Evolutionary conservation across 2,113 vertebrate genomes (phyloP).

Genomic region (Lethenteron reissneri): DNA sequence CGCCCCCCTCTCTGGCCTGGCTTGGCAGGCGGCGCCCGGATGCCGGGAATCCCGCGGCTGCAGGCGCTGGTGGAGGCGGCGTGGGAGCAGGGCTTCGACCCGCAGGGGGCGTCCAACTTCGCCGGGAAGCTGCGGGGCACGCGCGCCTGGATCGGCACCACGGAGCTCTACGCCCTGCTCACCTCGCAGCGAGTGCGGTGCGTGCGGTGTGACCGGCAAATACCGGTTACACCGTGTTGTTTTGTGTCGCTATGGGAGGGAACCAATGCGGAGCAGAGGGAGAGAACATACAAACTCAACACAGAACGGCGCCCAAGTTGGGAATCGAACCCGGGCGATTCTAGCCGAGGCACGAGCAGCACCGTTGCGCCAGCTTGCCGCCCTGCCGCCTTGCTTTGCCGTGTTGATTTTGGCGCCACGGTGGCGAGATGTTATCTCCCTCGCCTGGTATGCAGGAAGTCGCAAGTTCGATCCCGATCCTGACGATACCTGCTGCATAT

Average conservation of each 20-base stretch:
- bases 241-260: background rate
- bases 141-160: conserved; percentile 78
- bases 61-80: conserved; percentile 67
- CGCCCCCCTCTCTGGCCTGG: too few species aligned
- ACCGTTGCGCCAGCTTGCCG: too few species aligned
- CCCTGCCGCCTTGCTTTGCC: too few species aligned
- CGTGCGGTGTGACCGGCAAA: conserved; percentile 12
- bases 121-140: conserved; percentile 42
- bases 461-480: too few species aligned
- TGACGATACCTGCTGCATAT: too few species aligned
- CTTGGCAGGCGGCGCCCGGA: conserved; percentile 1
- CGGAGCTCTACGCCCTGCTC: conserved; percentile 65
- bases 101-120: conserved; percentile 66
- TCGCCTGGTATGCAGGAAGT: too few species aligned
- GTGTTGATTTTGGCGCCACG: too few species aligned
- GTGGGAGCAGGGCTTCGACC: conserved; percentile 69
- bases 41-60: conserved; percentile 61
- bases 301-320: too few species aligned
- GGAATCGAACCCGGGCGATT: too few species aligned
- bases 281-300: background rate
- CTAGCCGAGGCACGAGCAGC: too few species aligned
- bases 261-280: background rate
- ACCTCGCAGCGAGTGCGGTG: conserved; percentile 54
- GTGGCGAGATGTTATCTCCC: too few species aligned
- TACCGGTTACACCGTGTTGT: background rate